Percentiles rank a stretch among this genome's conserved stretches.
phyloP scores from a whole-genome alignment of 2,113 vertebrate genomes.

The Pomatorhinus ruficollis region DNA sequence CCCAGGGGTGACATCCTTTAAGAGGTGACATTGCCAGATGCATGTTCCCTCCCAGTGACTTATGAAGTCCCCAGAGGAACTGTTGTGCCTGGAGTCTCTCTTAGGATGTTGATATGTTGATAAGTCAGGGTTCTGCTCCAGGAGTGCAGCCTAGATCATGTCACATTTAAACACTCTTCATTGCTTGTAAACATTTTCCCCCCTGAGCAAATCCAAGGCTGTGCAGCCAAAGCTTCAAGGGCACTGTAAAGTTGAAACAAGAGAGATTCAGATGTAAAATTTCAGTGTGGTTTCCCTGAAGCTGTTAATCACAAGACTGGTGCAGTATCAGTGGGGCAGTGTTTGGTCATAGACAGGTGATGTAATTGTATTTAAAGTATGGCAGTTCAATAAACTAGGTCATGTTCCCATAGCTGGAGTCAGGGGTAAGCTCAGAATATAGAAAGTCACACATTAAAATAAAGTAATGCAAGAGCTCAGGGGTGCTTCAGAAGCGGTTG shows the following conservation, averaged over 20 bases:
- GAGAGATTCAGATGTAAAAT: neutral
- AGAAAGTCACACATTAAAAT: neutral
- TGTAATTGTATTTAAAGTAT: neutral
- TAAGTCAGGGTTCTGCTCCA: neutral
- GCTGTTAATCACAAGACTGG: neutral
- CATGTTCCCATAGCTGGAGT: neutral
- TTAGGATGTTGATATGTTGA: neutral
- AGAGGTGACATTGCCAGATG: neutral
- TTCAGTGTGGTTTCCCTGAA: neutral
- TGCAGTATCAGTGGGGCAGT: neutral
- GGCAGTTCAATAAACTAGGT: neutral
- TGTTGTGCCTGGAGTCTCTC: neutral
- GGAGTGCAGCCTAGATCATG: neutral
- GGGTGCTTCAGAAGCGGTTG: neutral
- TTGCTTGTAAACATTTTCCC: neutral
- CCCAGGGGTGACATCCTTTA: neutral
- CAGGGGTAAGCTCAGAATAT: neutral
- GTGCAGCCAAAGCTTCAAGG: neutral
- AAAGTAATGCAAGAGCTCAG: neutral
- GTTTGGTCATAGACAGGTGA: neutral
- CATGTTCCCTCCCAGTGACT: neutral
- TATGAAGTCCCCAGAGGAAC: neutral
- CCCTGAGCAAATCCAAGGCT: neutral
- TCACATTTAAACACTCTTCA: neutral
- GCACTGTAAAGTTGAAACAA: neutral